These are phyloP conservation scores for Orycteropus afer DNA, from an alignment of 2,113 vertebrate species.

Conservation along the genomic window DNA sequence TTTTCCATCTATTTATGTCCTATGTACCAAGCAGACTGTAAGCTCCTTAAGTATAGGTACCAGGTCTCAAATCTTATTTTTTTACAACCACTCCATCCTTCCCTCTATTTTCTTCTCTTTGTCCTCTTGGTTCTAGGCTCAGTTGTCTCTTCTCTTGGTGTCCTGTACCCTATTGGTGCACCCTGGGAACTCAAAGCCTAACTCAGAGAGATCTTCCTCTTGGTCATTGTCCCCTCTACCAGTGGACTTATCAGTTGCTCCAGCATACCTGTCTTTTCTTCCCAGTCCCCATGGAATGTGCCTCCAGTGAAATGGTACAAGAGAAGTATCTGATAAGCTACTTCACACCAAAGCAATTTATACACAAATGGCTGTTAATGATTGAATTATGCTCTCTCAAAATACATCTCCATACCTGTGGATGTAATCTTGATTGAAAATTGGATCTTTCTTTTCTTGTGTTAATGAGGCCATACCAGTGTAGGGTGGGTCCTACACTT, in stretches of 20 bases:
- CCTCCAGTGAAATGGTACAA: not conserved
- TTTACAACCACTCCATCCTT: too few species aligned
- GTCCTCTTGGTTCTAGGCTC: accelerated
- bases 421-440: too few species aligned
- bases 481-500: too few species aligned
- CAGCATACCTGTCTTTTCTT: not conserved
- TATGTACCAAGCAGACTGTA: too few species aligned
- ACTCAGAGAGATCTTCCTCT: not conserved
- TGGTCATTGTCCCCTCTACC: not conserved
- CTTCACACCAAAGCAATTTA: not conserved
- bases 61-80: accelerated
- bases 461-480: too few species aligned
- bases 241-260: not conserved
- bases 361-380: not conserved
- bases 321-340: not conserved
- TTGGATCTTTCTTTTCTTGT: too few species aligned
- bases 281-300: too few species aligned
- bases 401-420: too few species aligned
- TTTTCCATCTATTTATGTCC: not conserved
- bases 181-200: not conserved
- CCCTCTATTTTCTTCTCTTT: not conserved
- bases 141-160: not conserved
- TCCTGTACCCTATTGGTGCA: too few species aligned
- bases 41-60: not conserved
- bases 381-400: too few species aligned